Conservation (phyloP, 2,797 vertebrate genomes). For the Sebastes miniatus region DNA sequence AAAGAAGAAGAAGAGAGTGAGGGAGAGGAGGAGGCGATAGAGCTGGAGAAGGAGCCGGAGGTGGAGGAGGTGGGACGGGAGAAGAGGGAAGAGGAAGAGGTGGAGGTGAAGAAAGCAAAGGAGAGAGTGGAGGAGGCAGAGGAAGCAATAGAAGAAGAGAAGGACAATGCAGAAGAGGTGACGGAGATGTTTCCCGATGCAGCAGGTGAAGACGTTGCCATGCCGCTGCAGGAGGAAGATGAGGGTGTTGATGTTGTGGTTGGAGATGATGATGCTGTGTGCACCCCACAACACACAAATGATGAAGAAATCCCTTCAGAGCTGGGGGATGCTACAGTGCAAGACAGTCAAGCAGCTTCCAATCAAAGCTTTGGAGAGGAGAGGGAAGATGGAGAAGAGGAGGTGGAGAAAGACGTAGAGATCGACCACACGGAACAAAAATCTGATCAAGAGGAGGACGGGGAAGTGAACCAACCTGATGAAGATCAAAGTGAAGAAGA, state of each 20-base stretch:
- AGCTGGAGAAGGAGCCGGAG: conserved; percentile 21
- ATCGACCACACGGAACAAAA: background rate
- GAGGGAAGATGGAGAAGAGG: conserved; percentile 10
- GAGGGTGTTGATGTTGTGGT: background rate
- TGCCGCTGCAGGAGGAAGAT: background rate
- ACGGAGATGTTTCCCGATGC: background rate
- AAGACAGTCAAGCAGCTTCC: background rate
- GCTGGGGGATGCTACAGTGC: background rate
- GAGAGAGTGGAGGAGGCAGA: conserved; percentile 16
- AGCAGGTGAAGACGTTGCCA: background rate
- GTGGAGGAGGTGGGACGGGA: conserved; percentile 24
- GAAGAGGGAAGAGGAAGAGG: conserved; percentile 2
- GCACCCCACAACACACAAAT: accelerated
- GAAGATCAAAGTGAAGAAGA: background rate
- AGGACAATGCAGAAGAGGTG: conserved; percentile 2
- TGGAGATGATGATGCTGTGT: background rate
- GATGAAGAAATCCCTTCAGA: background rate
- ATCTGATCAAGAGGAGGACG: background rate
- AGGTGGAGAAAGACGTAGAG: background rate
- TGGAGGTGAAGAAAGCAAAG: background rate
- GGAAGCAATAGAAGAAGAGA: conserved; percentile 31
- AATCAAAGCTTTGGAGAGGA: background rate
- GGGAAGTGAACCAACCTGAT: background rate
- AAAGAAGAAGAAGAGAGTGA: conserved; percentile 1
- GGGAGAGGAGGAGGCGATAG: conserved; percentile 20